phyloP scores from a whole-genome alignment of 2,888 invertebrate species.

The Alviniconcha strummeri region DNA sequence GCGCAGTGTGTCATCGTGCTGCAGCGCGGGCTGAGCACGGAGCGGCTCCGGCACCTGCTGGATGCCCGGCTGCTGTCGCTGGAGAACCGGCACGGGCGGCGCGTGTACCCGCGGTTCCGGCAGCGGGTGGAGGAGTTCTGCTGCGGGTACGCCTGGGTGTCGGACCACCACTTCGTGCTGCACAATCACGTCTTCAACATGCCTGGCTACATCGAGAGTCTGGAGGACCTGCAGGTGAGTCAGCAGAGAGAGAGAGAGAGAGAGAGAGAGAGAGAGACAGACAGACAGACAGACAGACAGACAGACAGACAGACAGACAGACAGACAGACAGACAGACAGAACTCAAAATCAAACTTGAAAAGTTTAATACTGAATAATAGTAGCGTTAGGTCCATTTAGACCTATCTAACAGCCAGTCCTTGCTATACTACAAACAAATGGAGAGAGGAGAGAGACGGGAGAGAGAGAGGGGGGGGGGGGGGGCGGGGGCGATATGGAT shows the following conservation, averaged over 20 bases:
- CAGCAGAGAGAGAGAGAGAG: background rate
- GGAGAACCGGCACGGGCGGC: slow-evolving; percentile 68
- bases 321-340: slow-evolving; percentile 2
- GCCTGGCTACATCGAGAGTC: slow-evolving; percentile 67
- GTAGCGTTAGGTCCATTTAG: too few relatives aligned
- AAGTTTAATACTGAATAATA: too few relatives aligned
- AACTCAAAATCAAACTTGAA: too few relatives aligned
- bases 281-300: background rate
- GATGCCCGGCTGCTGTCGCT: slow-evolving; percentile 73
- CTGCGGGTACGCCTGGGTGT: slow-evolving; percentile 76
- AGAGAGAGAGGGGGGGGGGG: too few relatives aligned
- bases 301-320: slow-evolving; percentile 11
- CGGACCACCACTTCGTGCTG: slow-evolving; percentile 75
- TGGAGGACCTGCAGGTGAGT: slow-evolving; percentile 70
- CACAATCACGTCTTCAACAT: slow-evolving; percentile 76
- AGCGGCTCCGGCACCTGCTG: slow-evolving; percentile 74
- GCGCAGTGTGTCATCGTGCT: slow-evolving; percentile 76
- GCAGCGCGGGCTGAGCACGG: slow-evolving; percentile 75
- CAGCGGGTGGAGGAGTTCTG: slow-evolving; percentile 71
- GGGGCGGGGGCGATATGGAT: too few relatives aligned
- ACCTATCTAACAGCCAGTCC: too few relatives aligned
- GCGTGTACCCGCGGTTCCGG: slow-evolving; percentile 75
- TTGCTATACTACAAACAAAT: too few relatives aligned
- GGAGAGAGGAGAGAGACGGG: too few relatives aligned
- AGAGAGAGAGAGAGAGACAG: background rate